Conservation (phyloP, 2,888 invertebrate genomes). For the Drosophila atripex region DNA sequence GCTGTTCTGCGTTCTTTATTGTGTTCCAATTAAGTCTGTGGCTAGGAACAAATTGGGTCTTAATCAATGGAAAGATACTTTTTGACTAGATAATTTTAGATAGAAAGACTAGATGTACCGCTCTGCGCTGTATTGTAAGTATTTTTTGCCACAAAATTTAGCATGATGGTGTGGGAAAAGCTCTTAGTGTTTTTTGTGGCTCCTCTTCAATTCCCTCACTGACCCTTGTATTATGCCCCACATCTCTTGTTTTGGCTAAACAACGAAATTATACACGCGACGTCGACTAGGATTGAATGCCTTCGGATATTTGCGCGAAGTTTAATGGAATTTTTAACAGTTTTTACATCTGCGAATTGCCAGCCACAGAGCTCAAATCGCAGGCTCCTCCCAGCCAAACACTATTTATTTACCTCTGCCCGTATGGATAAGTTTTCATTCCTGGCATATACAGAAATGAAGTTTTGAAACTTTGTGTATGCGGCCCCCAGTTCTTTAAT, state of each 20-base stretch:
- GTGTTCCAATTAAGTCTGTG: no score
- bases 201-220: constrained; percentile 48
- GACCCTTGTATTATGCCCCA: constrained; percentile 34
- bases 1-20: no score
- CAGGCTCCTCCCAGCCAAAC: constrained; percentile 4
- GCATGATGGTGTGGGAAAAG: not conserved
- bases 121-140: constrained; percentile 37
- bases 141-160: constrained; percentile 39
- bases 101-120: not conserved
- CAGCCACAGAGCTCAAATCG: constrained; percentile 46
- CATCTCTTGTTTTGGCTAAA: constrained; percentile 66
- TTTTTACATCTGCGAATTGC: constrained; percentile 75
- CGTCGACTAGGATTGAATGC: constrained; percentile 81
- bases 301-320: constrained; percentile 82
- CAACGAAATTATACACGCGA: constrained; percentile 79
- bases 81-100: not conserved
- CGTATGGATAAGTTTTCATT: constrained; percentile 21
- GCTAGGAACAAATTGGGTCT: no score
- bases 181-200: constrained; percentile 59
- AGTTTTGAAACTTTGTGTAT: constrained; percentile 56
- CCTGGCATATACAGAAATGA: constrained; percentile 43
- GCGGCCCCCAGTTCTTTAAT: constrained; percentile 50
- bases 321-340: constrained; percentile 82
- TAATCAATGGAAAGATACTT: not conserved
- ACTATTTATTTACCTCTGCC: constrained; percentile 46